Percentiles rank a stretch among this genome's conserved stretches.
Conservation (phyloP, 2,888 invertebrate genomes). For the Hesperia comma region DNA sequence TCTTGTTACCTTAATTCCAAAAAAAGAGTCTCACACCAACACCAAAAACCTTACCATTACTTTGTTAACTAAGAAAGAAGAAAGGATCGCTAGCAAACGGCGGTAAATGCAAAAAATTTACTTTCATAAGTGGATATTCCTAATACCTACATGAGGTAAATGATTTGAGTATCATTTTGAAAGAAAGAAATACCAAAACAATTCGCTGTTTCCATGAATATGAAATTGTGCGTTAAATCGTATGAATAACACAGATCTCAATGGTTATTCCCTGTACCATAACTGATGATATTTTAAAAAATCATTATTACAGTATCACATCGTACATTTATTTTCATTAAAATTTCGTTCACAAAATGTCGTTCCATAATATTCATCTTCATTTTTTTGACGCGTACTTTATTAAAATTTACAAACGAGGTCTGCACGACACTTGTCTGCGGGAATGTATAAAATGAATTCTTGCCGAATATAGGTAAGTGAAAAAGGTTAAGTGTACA, state of each 20-base stretch:
- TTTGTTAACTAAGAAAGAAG: too few species aligned
- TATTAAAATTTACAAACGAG: slow-evolving; percentile 24
- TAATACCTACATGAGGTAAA: too few species aligned
- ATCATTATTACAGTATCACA: background rate
- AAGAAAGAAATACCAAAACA: too few species aligned
- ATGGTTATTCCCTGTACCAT: background rate
- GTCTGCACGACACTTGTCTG: slow-evolving; percentile 22
- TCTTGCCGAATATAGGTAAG: slow-evolving; percentile 28
- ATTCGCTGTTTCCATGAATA: too few species aligned
- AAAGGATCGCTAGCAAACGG: too few species aligned
- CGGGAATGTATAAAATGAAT: slow-evolving; percentile 20
- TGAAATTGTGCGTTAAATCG: background rate
- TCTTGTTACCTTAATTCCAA: too few species aligned
- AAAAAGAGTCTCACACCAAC: background rate
- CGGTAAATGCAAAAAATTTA: too few species aligned
- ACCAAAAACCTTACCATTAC: too few species aligned
- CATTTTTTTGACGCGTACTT: background rate
- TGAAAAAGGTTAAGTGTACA: slow-evolving; percentile 31
- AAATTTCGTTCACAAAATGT: slow-evolving; percentile 3
- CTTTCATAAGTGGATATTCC: too few species aligned
- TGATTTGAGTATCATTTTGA: too few species aligned
- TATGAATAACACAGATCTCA: background rate
- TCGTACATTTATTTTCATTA: background rate
- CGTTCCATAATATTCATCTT: slow-evolving; percentile 3
- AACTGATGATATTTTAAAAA: background rate